Evolutionary conservation across 1,140 invertebrate genomes (phyloP), one percentile per base, ranked within the genome.

Genomic region (Dryas iulia): DNA sequence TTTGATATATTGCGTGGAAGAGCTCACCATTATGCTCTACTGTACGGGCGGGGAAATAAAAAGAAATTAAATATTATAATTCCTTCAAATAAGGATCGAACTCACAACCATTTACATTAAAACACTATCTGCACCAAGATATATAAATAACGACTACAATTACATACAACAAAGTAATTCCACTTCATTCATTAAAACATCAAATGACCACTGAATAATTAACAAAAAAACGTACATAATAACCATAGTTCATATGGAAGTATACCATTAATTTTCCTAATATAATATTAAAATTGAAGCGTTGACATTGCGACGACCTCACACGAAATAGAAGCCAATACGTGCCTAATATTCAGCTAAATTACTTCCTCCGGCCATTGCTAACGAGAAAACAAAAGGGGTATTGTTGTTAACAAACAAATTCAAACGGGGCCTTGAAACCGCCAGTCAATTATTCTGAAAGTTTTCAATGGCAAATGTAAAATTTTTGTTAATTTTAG

Each of bases 311-410:
- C 72, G 1, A 67, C 76, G 86, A 84, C 87, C 87, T 90, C 77
- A 78, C 71, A 59, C 72, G 73, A 76, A 84, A 78, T 82, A 72
- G 74, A 73, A 77, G 67, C 72, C 59, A 68, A 80, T 87, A 90
- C 86, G 87, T 89, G 86, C 63, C 71, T 76, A 83, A 87, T 87
- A 83, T 82, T 70, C 72, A 61, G 70, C 74, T 64, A 87, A 88
- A 88, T 87, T 87, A 89, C 86, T 90, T 90, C 87, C 87, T 80
- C 58, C 62, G 31, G 35, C 63, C 64, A 72, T 66, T 69, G 65
- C 74, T 72, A 71, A 69, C 60, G 10, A 25, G 74, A 74, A 80
- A 76, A 78, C 73, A 78, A 80, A 80, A 72, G 73, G 56, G 35
- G 66, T 59, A 72, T 73, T 71, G 52, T 69, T 67, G 53, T 59